phyloP scores from a whole-genome alignment of 2,113 vertebrate species.

The Macroglossus sobrinus region DNA sequence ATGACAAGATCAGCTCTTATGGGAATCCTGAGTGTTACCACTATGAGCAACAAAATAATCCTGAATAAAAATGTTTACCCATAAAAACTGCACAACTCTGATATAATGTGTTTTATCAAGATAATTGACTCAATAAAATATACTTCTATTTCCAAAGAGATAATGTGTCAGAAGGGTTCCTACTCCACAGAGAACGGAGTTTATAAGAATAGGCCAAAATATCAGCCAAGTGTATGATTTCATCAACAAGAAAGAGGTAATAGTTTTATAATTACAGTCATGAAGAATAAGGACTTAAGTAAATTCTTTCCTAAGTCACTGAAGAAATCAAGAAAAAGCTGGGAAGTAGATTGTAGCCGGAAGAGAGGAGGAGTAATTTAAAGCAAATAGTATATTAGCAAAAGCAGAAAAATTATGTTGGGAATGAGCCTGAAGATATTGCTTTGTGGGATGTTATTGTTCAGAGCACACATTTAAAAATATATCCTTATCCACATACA shows the following conservation, averaged over 20 bases:
- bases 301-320: neutral
- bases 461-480: neutral
- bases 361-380: neutral
- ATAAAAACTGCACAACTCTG: constrained; percentile 34
- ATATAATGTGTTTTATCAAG: constrained; percentile 20
- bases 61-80: constrained; percentile 28
- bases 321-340: neutral
- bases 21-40: neutral
- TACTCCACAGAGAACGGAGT: neutral
- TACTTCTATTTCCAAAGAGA: neutral
- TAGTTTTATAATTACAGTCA: neutral
- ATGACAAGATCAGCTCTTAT: neutral
- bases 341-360: neutral
- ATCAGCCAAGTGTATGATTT: neutral
- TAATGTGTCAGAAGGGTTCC: neutral
- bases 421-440: neutral
- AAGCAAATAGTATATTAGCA: neutral
- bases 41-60: neutral
- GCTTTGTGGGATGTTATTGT: neutral
- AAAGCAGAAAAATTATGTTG: neutral
- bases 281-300: neutral
- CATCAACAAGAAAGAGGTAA: neutral
- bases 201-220: neutral
- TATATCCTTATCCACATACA: neutral
- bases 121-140: constrained; percentile 20